Base-by-base conservation (phyloP, 1,140 invertebrate genomes). In the Neuroterus valhalla region DNA sequence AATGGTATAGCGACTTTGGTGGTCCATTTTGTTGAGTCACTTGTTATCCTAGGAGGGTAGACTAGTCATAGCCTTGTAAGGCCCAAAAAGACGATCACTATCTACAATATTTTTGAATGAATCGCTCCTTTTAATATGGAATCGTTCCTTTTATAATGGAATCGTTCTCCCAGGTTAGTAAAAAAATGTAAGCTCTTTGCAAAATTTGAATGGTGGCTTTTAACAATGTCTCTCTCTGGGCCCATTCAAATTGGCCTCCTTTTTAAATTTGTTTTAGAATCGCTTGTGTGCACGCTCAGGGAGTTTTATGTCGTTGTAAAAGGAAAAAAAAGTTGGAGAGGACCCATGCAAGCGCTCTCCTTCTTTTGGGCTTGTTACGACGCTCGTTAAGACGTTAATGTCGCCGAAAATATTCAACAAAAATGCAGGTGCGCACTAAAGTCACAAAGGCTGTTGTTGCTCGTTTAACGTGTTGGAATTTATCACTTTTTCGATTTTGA, bases 371-470 rank as follows among this genome's bases (percentile, higher is more conserved):
- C 84, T 89, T 86, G 87, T 88, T 88, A 86, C 78, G 73, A 70
- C 74, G 82, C 87, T 88, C 88, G 88, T 90, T 89, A 88, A 87
- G 83, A 86, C 81, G 83, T 87, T 88, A 87, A 89, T 86, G 84
- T 86, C 82, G 78, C 81, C 82, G 82, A 87, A 89, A 89, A 86
- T 88, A 88, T 88, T 89, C 79, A 82, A 82, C 79, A 89, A 89
- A 89, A 89, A 88, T 89, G 86, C 88, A 90, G 88, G 86, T 87
- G 87, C 85, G 71, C 70, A 5, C 26, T 31, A 50, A n/a, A 62
- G 72, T 23, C 67, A 70, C 46, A 48, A 17, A 19, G 15, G 15
- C 17, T 48, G 46, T 45, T 48, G 17, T 19, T 8, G 46, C 17
- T 19, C n/a, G 10, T 48, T 48, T 1, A n/a, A 19, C 46, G 17